These are phyloP conservation scores for Aporophyla lueneburgensis DNA, from an alignment of 2,888 invertebrate species.

Conservation along the genomic window DNA sequence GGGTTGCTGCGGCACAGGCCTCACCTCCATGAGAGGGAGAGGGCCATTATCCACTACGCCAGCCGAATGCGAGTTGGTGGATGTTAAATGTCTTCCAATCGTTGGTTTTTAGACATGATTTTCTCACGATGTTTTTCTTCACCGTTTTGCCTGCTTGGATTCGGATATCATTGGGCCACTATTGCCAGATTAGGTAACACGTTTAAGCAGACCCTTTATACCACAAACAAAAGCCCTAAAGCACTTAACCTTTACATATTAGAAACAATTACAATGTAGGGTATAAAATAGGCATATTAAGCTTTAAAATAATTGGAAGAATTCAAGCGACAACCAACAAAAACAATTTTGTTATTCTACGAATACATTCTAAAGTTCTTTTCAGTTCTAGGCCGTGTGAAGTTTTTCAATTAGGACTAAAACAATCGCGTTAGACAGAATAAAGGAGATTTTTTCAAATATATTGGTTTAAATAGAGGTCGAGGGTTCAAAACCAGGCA, in stretches of 20 bases:
- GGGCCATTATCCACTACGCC: too few species aligned
- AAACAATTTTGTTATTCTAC: conserved; percentile 81
- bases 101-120: too few species aligned
- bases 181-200: neutral
- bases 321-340: conserved; percentile 75
- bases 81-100: too few species aligned
- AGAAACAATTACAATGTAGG: conserved; percentile 51
- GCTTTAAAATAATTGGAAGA: conserved; percentile 70
- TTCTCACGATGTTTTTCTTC: too few species aligned
- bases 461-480: conserved; percentile 3
- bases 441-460: conserved; percentile 27
- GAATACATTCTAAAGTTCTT: conserved; percentile 76
- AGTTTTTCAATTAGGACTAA: conserved; percentile 85
- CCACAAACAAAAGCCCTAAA: conserved; percentile 14
- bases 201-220: conserved; percentile 15
- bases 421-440: conserved; percentile 68
- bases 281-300: conserved; percentile 67
- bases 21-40: too few species aligned
- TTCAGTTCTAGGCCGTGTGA: conserved; percentile 71
- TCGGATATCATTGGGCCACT: too few species aligned
- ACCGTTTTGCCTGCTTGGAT: too few species aligned
- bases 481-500: too few species aligned
- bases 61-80: too few species aligned
- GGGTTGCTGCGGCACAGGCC: too few species aligned
- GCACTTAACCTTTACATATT: conserved; percentile 49